Conservation (phyloP, 2,888 invertebrate species). For the Ophion costatus region DNA sequence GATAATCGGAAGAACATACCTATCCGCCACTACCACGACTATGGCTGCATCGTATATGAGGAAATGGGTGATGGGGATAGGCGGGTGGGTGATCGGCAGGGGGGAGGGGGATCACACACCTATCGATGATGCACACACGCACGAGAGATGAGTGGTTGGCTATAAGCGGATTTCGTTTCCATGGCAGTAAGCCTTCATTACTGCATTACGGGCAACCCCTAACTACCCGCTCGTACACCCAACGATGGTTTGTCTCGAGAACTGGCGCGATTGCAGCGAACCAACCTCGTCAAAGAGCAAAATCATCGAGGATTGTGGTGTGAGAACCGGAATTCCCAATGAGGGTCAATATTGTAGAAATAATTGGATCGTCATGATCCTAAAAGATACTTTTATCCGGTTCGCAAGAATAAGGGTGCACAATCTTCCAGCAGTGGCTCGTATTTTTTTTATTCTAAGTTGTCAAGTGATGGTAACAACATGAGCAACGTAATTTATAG, state of each 20-base stretch:
- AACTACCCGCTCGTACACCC: slow-evolving; percentile 80
- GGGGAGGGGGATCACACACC: slow-evolving; percentile 63
- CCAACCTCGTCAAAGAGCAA: slow-evolving; percentile 10
- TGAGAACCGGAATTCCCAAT: not conserved
- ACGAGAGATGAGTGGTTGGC: slow-evolving; percentile 80
- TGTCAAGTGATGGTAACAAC: not conserved
- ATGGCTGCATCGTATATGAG: slow-evolving; percentile 10
- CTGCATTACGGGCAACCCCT: slow-evolving; percentile 83
- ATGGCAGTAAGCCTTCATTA: slow-evolving; percentile 84
- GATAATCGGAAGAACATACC: slow-evolving; percentile 61
- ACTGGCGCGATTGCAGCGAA: slow-evolving; percentile 31
- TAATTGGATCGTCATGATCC: not conserved
- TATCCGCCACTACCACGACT: slow-evolving; percentile 20
- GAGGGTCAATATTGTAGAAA: not conserved
- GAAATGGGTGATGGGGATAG: slow-evolving; percentile 71
- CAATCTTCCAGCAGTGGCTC: too few species aligned
- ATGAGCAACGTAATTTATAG: not conserved
- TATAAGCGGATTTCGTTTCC: slow-evolving; percentile 84
- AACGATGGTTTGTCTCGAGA: slow-evolving; percentile 71
- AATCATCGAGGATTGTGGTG: slow-evolving; percentile 38
- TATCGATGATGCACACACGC: slow-evolving; percentile 54
- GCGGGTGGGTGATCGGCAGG: slow-evolving; percentile 69
- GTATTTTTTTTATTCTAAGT: not conserved
- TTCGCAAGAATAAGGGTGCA: not conserved
- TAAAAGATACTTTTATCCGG: not conserved